A percentile compares a stretch with the other conserved stretches of the same genome.
phyloP scores from a whole-genome alignment of 2,113 vertebrate species.

The Mohoua ochrocephala region DNA sequence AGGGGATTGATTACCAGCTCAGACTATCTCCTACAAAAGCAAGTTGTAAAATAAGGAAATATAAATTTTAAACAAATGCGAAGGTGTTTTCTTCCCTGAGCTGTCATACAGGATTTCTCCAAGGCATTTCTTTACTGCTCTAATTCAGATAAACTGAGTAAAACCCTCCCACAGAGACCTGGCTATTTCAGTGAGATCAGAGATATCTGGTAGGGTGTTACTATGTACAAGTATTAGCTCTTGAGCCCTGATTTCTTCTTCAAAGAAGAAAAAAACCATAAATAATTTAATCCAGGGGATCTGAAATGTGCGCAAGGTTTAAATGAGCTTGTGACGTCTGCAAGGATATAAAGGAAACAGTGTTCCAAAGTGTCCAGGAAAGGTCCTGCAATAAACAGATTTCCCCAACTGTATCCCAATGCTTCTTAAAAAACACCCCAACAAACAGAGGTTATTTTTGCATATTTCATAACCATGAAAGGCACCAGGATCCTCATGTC shows the following conservation, averaged over 20 bases:
- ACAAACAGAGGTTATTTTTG: background rate
- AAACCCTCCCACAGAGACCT: background rate
- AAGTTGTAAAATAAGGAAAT: background rate
- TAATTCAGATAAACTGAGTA: background rate
- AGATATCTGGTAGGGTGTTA: background rate
- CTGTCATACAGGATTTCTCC: background rate
- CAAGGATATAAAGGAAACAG: background rate
- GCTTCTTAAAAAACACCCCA: background rate
- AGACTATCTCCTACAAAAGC: background rate
- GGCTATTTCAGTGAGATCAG: background rate
- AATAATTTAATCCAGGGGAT: background rate
- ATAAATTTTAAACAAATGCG: background rate
- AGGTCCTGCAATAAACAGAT: background rate
- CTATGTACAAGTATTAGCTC: background rate
- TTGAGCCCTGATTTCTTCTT: background rate
- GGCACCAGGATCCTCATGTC: background rate
- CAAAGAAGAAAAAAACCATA: background rate
- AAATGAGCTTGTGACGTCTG: background rate
- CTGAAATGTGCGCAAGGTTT: background rate
- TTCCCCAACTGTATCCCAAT: background rate
- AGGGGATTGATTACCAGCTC: background rate
- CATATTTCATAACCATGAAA: background rate
- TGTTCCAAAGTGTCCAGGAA: background rate
- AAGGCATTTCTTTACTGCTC: background rate
- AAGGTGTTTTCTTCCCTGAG: background rate